A percentile compares a stretch with the other conserved stretches of the same genome.
Evolutionary conservation across 2,113 vertebrate species (phyloP).

Genomic region (Tringa solitaria): DNA sequence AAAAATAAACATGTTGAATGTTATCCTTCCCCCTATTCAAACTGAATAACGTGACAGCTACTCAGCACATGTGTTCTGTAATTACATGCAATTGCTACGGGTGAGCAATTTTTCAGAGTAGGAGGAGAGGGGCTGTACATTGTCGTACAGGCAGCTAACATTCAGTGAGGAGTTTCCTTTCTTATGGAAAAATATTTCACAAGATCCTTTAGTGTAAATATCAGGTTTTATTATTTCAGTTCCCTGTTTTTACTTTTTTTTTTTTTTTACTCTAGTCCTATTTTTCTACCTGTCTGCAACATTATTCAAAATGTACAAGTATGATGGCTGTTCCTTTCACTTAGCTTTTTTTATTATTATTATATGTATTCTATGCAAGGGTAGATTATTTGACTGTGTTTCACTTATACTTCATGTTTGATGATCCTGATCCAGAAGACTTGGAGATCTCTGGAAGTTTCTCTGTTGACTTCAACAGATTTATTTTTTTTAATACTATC

Average conservation of each 20-base stretch:
- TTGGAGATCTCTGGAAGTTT: background rate
- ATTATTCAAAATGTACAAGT: background rate
- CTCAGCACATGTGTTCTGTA: background rate
- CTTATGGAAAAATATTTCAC: background rate
- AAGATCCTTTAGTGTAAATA: background rate
- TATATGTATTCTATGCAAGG: background rate
- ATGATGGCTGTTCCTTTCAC: background rate
- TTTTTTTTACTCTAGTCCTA: background rate
- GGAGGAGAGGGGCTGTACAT: background rate
- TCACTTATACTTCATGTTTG: background rate
- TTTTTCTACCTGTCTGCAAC: background rate
- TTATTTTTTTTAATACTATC: background rate
- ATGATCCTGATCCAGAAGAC: background rate
- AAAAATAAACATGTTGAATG: background rate
- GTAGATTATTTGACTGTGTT: background rate
- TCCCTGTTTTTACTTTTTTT: background rate
- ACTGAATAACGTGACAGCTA: background rate
- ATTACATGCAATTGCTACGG: background rate
- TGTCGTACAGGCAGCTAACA: background rate
- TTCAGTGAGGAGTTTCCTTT: background rate
- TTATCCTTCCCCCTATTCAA: background rate
- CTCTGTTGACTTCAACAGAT: background rate
- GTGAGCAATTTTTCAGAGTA: background rate
- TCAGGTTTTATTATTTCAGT: background rate
- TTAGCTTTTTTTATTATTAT: background rate